Base-by-base conservation (phyloP, 1,140 invertebrate species). In the Aphelinus atriplicis region DNA sequence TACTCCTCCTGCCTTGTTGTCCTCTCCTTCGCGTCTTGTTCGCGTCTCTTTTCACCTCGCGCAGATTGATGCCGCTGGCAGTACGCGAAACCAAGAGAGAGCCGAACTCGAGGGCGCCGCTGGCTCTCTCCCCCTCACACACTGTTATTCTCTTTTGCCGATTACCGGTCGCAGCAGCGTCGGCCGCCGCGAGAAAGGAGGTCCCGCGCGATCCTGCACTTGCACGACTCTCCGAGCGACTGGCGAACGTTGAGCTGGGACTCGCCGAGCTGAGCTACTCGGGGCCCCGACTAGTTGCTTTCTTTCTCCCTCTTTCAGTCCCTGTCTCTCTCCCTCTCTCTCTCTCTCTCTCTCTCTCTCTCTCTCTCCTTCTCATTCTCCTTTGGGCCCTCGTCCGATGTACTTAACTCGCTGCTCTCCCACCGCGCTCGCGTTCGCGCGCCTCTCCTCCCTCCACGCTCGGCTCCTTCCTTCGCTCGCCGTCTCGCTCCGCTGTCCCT, bases 401-500 rank as follows among this genome's bases (percentile, higher is more conserved):
- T 71, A 77, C 74, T 76, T 71, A 71, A 71, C 73, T 75, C 66
- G 66, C 60, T 62, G 53, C 75, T 61, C 62, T 78, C 73, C 72
- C 73, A 76, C 73, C 69, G 75, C 69, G 63, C 64, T 73, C 62
- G 74, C 64, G 55, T 47, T 67, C 86, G 81, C 84, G 81, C 80
- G 79, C 82, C 77, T 80, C 73, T 75, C 79, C 80, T 7, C 80
- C 79, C 77, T 75, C 61, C 74, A 78, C 66, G 76, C 73, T 73
- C 78, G 71, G 75, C 74, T 75, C 72, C 63, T 55, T 68, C 58
- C 61, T 68, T 64, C 71, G 62, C 73, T 76, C 71, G 57, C 70
- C 74, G 69, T 78, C 77, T 26, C 77, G 55, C 56, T 62, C 55
- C 58, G 57, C 77, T 65, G 47, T 73, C 70, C 61, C 73, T 75